Percentiles rank a stretch among this genome's conserved stretches.
Evolutionary conservation across 2,888 invertebrate species (phyloP).

Genomic region (Tetragnatha montana): DNA sequence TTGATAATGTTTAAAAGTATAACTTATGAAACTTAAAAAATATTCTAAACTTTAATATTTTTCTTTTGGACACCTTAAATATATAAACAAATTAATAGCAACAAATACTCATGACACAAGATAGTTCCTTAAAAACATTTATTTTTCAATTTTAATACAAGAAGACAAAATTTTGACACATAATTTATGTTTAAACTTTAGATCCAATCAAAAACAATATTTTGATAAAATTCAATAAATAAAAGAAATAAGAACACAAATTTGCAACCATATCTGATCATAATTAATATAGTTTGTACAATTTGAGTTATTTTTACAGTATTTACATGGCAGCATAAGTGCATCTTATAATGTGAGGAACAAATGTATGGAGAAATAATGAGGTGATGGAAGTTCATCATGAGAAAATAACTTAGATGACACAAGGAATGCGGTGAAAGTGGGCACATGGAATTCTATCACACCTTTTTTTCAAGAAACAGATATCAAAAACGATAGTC

Average conservation of each 20-base stretch:
- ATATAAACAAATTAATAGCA: no score
- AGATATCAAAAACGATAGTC: conserved; percentile 6
- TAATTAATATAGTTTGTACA: background rate
- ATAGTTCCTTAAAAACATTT: background rate
- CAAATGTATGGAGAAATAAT: conserved; percentile 15
- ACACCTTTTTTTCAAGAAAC: conserved; percentile 27
- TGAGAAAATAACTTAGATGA: conserved; percentile 36
- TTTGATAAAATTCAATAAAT: background rate
- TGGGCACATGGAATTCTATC: conserved; percentile 42
- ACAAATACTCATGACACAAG: background rate
- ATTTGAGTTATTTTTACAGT: background rate
- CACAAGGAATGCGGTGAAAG: conserved; percentile 55
- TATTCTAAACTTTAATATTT: no score
- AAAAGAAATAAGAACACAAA: background rate
- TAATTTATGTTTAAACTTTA: background rate
- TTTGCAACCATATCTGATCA: background rate
- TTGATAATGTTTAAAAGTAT: no score
- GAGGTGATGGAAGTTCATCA: conserved; percentile 29
- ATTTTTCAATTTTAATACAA: background rate
- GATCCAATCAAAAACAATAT: background rate
- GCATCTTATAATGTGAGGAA: conserved; percentile 3
- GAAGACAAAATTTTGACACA: background rate
- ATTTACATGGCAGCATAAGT: background rate
- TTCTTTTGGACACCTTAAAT: no score
- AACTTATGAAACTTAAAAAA: no score